Conservation (phyloP, 1,140 invertebrate species). For the Drosophila nigrodunni region DNA sequence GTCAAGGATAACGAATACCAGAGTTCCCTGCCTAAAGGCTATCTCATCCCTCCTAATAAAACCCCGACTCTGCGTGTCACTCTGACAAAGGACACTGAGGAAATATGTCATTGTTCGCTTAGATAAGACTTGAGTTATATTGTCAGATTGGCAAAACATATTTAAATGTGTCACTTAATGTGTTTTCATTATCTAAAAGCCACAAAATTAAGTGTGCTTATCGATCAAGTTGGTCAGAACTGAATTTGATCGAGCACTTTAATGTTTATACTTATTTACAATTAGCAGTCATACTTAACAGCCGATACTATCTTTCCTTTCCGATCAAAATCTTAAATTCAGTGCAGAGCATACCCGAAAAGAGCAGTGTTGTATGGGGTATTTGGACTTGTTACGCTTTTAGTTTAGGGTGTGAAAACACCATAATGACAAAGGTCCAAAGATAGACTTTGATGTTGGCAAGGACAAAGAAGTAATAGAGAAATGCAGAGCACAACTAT, state of each 20-base stretch:
- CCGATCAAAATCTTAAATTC: background rate
- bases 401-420: slow-evolving; percentile 34
- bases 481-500: slow-evolving; percentile 33
- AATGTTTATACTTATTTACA: no score
- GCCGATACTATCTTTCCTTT: background rate
- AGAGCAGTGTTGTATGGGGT: background rate
- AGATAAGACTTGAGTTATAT: slow-evolving; percentile 11
- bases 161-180: background rate
- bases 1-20: slow-evolving; percentile 11
- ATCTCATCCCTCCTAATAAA: background rate
- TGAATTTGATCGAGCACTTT: no score
- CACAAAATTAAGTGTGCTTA: no score
- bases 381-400: slow-evolving; percentile 22
- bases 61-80: background rate
- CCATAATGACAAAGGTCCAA: slow-evolving; percentile 69
- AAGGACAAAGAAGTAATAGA: slow-evolving; percentile 66
- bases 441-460: slow-evolving; percentile 67
- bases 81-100: slow-evolving; percentile 14
- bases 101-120: slow-evolving; percentile 8
- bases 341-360: background rate
- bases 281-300: no score
- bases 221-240: no score
- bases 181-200: no score
- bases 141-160: background rate
- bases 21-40: background rate